Base-by-base conservation (phyloP, 1,140 invertebrate species). In the Drosophila bocqueti region DNA sequence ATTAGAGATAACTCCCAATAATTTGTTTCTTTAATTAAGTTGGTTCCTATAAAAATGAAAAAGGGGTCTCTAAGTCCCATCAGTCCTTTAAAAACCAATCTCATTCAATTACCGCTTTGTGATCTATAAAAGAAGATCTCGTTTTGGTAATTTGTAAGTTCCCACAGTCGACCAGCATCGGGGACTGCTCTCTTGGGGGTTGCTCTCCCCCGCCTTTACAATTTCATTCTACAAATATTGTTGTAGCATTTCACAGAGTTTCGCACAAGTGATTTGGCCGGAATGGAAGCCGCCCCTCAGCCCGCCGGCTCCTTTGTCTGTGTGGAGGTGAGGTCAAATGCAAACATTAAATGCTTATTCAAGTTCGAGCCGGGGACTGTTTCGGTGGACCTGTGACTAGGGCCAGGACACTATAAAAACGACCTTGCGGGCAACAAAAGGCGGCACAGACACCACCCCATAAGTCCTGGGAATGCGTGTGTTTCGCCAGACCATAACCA, bases 381-480 rank as follows among this genome's bases (percentile, higher is more conserved):
- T 63, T 67, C 79, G 69, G 31, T 45, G 59, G 55, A 36, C 55
- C 79, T 64, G 57, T 52, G 59, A 57, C 42, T 66, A 43, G 46
- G 69, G 57, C 62, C 79, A 75, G 76, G 75, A 76, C 74, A 89
- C 84, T 87, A 87, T 76, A 84, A 84, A 87, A 84, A 84, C 84
- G 84, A 87, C 84, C 84, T 87, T 87, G 84, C 81, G 81, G 55
- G 65, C 85, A 89, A 86, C 84, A 87, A 86, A 83, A 86, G 83
- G 46, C 79, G 72, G 50, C 26, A 54, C 76, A 80, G 65, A 72
- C 74, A 58, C 72, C 66, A 65, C 79, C 66, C 55, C 49, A 50
- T 24, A 26, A 11, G 50, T 11, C 63, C 40, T 42, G 43, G 63
- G 36, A 71, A 31, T 50, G 58, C 73, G 42, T 63, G 54, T 49